phyloP scores from a whole-genome alignment of 2,797 vertebrate species.

The Micrastur ruficollis region DNA sequence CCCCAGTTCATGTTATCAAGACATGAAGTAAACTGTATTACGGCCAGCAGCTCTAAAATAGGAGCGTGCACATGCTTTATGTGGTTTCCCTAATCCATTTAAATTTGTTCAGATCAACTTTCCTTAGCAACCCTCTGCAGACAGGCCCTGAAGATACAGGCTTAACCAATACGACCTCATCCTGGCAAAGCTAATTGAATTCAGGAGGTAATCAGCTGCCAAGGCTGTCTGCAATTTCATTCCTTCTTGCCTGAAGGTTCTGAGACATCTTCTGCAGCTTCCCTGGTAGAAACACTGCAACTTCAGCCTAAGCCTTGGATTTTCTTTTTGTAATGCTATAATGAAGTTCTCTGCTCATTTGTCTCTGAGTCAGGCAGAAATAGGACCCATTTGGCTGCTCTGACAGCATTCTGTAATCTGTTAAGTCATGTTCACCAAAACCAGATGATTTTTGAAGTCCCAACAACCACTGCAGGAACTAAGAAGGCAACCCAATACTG shows the following conservation, averaged over 20 bases:
- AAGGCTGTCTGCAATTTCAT: conserved; percentile 18
- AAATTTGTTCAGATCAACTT: neutral
- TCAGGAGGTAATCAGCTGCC: conserved; percentile 11
- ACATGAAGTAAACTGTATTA: neutral
- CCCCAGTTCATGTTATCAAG: neutral
- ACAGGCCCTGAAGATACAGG: neutral
- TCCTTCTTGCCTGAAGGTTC: conserved; percentile 31
- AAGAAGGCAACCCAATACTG: neutral
- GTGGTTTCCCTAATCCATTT: neutral
- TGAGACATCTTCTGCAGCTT: neutral
- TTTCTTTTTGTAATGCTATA: neutral
- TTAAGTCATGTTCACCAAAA: neutral
- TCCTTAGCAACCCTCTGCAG: neutral
- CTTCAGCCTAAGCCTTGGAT: neutral
- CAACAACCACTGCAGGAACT: neutral
- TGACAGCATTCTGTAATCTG: neutral
- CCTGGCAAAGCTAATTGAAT: conserved; percentile 7
- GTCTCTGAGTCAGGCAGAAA: neutral
- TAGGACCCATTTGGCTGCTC: neutral
- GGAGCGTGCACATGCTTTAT: fast-evolving
- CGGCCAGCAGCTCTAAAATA: neutral
- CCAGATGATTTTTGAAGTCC: neutral
- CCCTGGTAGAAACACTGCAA: neutral
- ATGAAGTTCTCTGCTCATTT: neutral
- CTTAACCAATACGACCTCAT: neutral